Evolutionary conservation across 2,888 invertebrate species (phyloP), one percentile per base, ranked within the genome.

Genomic region (Eristalis tenax): DNA sequence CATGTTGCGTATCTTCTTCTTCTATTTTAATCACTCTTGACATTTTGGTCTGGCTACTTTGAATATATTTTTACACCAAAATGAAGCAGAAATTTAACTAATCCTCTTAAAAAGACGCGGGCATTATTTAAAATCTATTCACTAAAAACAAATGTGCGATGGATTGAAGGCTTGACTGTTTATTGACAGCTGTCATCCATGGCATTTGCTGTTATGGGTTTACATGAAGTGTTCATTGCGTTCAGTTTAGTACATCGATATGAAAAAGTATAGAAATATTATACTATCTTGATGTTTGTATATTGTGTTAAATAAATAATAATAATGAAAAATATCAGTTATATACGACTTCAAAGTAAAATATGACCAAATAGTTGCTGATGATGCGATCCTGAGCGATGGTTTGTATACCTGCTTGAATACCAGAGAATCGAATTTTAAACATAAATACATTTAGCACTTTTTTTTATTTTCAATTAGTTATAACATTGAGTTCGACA

Each of bases 121-220:
- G 28, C 71, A 66, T 59, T 32, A 71, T 59, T 71, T 43, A 18
- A 71, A 78, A 64, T 4, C 1, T 43, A 28, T 65, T 57, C 13
- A 43, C n/a, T 40, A 13, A 69, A 68, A 81, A 75, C 69, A 69
- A 81, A 68, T 80, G 66, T 80, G 76, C n/a, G 73, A 75, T 56
- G 11, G 28, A 38, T 69, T 68, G 50, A 6, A 68, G 61, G 80
- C 80, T 74, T 74, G 79, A 73, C 68, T 74, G 80, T 73, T 73
- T 8, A 18, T 32, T 74, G 74, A 40, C 40, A 74, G 61, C 22
- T 75, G 81, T 75, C 74, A 75, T 23, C 10, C 15, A 15, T 64
- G 78, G n/a, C 56, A 18, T 1, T 1, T 1, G 3, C 2, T 26
- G 2, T 5, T 13, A n/a, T 63, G 35, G 35, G 77, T 56, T 77